These are phyloP conservation scores for Cancer borealis DNA, from an alignment of 2,888 invertebrate species.

Conservation along the genomic window DNA sequence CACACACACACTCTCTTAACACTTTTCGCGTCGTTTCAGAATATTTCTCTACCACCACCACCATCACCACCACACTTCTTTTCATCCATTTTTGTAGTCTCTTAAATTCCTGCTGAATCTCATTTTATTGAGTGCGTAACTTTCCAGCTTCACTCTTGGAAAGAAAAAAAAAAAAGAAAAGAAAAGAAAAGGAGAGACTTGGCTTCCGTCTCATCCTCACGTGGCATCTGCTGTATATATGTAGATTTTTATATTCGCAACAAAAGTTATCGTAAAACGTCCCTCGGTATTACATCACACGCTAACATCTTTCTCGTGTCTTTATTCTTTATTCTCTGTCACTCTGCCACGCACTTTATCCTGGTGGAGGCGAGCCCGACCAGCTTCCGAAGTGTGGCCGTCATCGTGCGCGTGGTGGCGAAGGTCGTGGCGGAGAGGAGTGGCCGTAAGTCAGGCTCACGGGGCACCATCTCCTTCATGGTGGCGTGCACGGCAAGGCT, in stretches of 20 bases:
- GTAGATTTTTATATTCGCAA: not conserved
- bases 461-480: not conserved
- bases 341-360: not conserved
- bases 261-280: not conserved
- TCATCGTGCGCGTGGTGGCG: not conserved
- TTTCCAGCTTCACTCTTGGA: not conserved
- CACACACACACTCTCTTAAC: not conserved
- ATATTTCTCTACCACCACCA: not conserved
- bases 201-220: not conserved
- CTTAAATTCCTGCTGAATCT: not conserved
- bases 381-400: not conserved
- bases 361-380: not conserved
- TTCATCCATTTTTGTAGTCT: conserved; percentile 20
- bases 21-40: conserved; percentile 6
- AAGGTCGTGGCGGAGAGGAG: not conserved
- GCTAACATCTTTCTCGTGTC: not conserved
- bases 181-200: not conserved
- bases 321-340: not conserved
- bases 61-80: not conserved
- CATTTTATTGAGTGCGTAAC: conserved; percentile 20
- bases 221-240: not conserved
- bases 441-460: not conserved
- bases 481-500: not conserved
- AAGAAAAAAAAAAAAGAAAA: not conserved
- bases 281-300: not conserved